These are phyloP conservation scores for Furcifer pardalis DNA, from an alignment of 2,797 vertebrate species.

Conservation along the genomic window DNA sequence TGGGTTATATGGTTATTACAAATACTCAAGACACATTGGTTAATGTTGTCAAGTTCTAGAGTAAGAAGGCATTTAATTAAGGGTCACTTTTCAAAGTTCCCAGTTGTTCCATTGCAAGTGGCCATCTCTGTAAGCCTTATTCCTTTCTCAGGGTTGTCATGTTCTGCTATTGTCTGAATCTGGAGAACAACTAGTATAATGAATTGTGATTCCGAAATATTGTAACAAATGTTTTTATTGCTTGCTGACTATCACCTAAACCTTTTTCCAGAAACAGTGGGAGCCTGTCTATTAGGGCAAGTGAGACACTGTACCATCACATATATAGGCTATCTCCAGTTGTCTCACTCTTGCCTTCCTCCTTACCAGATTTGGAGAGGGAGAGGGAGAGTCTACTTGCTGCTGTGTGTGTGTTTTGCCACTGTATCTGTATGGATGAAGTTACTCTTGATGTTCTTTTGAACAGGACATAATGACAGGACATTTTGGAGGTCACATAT, in stretches of 20 bases:
- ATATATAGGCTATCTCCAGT: no score
- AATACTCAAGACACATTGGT: not conserved
- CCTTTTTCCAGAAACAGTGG: not conserved
- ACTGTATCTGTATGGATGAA: no score
- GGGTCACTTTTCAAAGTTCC: not conserved
- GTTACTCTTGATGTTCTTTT: no score
- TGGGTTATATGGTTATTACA: not conserved
- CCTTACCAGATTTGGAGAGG: not conserved
- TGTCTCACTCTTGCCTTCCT: not conserved
- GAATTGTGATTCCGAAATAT: not conserved
- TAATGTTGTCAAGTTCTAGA: not conserved
- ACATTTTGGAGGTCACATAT: no score
- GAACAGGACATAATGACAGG: no score
- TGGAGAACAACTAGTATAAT: not conserved
- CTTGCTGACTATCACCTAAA: not conserved
- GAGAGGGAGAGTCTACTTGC: no score
- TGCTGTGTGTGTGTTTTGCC: no score
- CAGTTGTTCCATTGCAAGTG: not conserved
- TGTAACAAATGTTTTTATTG: not conserved
- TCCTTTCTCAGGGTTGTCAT: not conserved
- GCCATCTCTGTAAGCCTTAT: not conserved
- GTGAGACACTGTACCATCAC: no score
- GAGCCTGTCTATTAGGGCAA: no score
- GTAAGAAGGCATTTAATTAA: not conserved
- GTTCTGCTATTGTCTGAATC: not conserved